Percentiles rank a stretch among this genome's conserved stretches.
Evolutionary conservation across 2,888 invertebrate genomes (phyloP).

Genomic region (Nowickia ferox): DNA sequence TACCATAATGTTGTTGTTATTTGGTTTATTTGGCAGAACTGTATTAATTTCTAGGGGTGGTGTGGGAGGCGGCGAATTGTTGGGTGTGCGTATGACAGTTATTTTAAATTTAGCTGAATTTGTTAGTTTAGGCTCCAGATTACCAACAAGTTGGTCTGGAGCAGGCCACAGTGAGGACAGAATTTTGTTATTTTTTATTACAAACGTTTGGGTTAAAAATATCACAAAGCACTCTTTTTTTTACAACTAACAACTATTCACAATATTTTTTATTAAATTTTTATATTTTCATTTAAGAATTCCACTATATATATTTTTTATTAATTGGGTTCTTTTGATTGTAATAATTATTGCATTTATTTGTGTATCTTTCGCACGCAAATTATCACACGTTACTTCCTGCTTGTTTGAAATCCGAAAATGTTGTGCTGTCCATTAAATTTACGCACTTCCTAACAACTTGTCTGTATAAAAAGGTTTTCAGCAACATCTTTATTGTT

Average conservation of each 20-base stretch:
- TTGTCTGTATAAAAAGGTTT: conserved; percentile 70
- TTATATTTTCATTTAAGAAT: not conserved
- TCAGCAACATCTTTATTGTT: conserved; percentile 67
- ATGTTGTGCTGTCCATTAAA: conserved; percentile 78
- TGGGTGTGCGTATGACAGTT: conserved; percentile 80
- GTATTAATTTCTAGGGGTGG: conserved; percentile 71
- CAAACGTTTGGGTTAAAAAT: not conserved
- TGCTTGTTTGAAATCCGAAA: conserved; percentile 82
- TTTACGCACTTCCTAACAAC: conserved; percentile 73
- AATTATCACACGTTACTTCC: conserved; percentile 72
- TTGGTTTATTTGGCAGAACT: conserved; percentile 23
- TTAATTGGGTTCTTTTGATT: not conserved
- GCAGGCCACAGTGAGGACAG: conserved; percentile 83
- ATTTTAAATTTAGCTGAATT: conserved; percentile 80
- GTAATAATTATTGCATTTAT: conserved; percentile 11
- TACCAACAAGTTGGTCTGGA: conserved; percentile 82
- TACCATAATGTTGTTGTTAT: conserved; percentile 76
- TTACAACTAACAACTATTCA: not conserved
- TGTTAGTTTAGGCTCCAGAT: conserved; percentile 77
- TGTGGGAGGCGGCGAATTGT: conserved; percentile 79
- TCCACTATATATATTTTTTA: not conserved
- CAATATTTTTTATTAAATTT: not conserved
- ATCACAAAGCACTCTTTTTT: conserved; percentile 22
- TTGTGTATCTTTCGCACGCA: conserved; percentile 55
- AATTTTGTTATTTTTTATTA: conserved; percentile 77